phyloP scores from a whole-genome alignment of 2,888 invertebrate species.

The Pteria penguin region DNA sequence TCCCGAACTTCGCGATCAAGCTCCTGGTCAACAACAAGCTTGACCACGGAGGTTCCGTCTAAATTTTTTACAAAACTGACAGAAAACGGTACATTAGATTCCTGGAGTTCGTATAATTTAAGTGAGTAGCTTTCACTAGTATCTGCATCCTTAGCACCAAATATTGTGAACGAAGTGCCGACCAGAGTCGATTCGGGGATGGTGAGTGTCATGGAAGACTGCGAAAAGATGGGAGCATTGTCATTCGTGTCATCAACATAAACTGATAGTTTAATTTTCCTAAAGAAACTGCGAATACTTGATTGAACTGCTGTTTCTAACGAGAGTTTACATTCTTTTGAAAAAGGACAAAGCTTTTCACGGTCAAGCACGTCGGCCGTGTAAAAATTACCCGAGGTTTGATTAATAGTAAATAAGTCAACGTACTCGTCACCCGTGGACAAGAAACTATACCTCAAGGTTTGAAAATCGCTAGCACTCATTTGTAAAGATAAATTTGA shows the following conservation, averaged over 20 bases:
- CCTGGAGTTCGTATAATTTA: slow-evolving; percentile 46
- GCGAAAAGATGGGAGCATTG: slow-evolving; percentile 60
- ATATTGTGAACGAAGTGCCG: slow-evolving; percentile 48
- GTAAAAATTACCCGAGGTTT: slow-evolving; percentile 90
- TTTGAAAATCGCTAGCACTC: slow-evolving; percentile 50
- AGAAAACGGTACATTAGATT: slow-evolving; percentile 38
- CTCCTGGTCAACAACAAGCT: slow-evolving; percentile 83
- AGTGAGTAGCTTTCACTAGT: slow-evolving; percentile 89
- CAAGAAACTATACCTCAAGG: slow-evolving; percentile 58
- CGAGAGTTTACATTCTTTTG: slow-evolving; percentile 44
- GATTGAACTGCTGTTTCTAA: slow-evolving; percentile 56
- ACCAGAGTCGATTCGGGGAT: slow-evolving; percentile 51
- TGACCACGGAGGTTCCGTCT: slow-evolving; percentile 86
- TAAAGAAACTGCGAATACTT: slow-evolving; percentile 80
- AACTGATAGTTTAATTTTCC: slow-evolving; percentile 81
- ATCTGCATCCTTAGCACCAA: slow-evolving; percentile 86
- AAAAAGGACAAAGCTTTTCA: slow-evolving; percentile 46
- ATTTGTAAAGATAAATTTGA: slow-evolving; percentile 53
- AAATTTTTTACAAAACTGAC: slow-evolving; percentile 37
- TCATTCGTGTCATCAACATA: slow-evolving; percentile 65
- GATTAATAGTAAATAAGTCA: slow-evolving; percentile 89
- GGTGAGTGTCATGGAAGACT: slow-evolving; percentile 25
- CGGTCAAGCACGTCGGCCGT: slow-evolving; percentile 81
- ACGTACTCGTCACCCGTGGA: slow-evolving; percentile 49
- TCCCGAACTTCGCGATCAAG: slow-evolving; percentile 95